Evolutionary conservation across 2,113 vertebrate species (phyloP), one percentile per base, ranked within the genome.

Genomic region (Orthochromis indermauri): DNA sequence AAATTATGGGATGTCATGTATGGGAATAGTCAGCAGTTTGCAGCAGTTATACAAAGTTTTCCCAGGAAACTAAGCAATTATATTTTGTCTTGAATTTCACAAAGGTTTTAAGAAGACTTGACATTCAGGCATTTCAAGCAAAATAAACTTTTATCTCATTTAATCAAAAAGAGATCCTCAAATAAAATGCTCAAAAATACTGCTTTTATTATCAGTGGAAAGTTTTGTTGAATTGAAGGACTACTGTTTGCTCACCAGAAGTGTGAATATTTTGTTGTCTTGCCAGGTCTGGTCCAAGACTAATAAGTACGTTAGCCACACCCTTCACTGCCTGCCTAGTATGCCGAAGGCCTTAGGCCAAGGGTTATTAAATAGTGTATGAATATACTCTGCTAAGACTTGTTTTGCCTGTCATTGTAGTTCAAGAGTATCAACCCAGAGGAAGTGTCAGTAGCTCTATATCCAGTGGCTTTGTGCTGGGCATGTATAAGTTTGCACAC

Each of bases 381-480:
- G 16, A 47, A 95, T 53, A 89, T 93, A 86, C 89, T 95, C 94
- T 97, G 97, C 96, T 94, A 95, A 91, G 96, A 96, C 97, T 96
- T 97, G 97, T 96, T 96, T 86, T 85, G 82, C 92, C 90, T 92
- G 92, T 92, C 89, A 93, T 37, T 84, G 89, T 89, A 91, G 93
- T 87, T 91, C 86, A 37, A 91, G 86, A 90, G 81, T 90, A 90
- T 95, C 89, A 84, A 55, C 86, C 73, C 49, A 83, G 86, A 88
- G n/a, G 53, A 86, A 54, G 82, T 89, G 83, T 93, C 90, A 91
- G 84, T 86, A 84, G 87, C 82, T 88, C 66, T 88, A 73, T 83
- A 91, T 92, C 86, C 80, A 88, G 90, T 85, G 73, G 12, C 82
- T 87, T 73, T 80, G 31, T 40, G 49, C 54, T 45, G 19, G 10